Evolutionary conservation across 2,888 invertebrate genomes (phyloP), one percentile per base, ranked within the genome.

Genomic region (Selenia dentaria): DNA sequence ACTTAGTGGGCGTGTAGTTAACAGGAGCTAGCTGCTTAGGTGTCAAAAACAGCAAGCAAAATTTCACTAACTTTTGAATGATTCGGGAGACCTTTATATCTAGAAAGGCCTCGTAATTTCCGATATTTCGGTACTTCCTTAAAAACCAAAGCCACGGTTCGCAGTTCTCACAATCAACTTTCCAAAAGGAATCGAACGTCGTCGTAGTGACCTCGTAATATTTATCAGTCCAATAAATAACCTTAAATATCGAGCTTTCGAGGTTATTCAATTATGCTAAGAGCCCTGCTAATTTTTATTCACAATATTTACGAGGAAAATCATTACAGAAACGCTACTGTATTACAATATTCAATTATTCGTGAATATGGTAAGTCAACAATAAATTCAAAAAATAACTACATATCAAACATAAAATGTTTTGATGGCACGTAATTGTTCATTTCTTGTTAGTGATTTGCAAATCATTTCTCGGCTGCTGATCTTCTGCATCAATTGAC

Each of bases 151-250:
- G 11, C 20, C 10, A 6, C 29, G 28, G 11, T 34, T 27, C 16
- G 20, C 34, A 40, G n/a, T 6, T 25, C 11, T 1, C 12, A 42
- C 57, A 48, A 48, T 52, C 48, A 61, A 57, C 46, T 55, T 61
- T 52, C 43, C 43, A 51, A 63, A 51, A 56, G 49, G 51, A 55
- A 61, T 49, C 36, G 29, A 35, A 31, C 39, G 42, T 10, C 6
- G 25, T 25, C 10, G 10, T 24, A n/a, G 4, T 36, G 36, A 13
- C 44, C 54, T 56, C 57, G 49, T 42, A 44, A 49, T 37, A 50
- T 53, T 55, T 54, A 60, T 49, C 44, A 53, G 38, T 8, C 41
- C 51, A 41, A 52, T 49, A 57, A 52, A 48, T 6, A 43, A 56
- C 39, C 26, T 47, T 49, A 45, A 55, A 47, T 48, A 41, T 46